Evolutionary conservation across 2,888 invertebrate genomes (phyloP).

Genomic region (Conus canariensis): DNA sequence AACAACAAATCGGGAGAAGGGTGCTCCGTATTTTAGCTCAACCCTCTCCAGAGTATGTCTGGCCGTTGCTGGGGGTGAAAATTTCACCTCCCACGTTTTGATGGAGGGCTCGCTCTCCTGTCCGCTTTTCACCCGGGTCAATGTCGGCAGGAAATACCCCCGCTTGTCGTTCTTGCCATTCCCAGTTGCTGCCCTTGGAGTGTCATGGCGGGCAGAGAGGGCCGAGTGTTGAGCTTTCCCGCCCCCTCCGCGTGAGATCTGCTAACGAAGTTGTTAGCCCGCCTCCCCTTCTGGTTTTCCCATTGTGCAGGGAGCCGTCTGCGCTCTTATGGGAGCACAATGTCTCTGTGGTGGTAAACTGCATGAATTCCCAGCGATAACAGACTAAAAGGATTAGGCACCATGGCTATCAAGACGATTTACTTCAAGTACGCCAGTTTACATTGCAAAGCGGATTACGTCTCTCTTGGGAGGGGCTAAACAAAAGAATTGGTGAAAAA

Average conservation of each 20-base stretch:
- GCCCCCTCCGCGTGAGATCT: constrained; percentile 16
- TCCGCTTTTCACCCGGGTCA: not conserved
- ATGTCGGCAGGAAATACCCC: constrained; percentile 30
- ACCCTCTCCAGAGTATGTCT: not conserved
- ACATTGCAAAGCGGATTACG: constrained; percentile 13
- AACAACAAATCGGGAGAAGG: constrained; percentile 31
- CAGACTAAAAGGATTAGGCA: constrained; percentile 18
- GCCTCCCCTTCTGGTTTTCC: not conserved
- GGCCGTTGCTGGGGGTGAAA: not conserved
- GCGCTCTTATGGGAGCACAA: not conserved
- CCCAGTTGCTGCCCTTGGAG: constrained; percentile 7
- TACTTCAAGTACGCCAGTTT: constrained; percentile 30
- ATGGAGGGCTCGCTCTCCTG: constrained; percentile 22
- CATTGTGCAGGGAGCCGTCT: not conserved
- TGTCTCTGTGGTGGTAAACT: not conserved
- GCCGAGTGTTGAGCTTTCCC: constrained; percentile 11
- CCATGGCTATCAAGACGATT: constrained; percentile 5
- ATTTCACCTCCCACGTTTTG: not conserved
- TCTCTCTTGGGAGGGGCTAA: not conserved
- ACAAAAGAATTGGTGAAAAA: not conserved
- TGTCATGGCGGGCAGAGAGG: constrained; percentile 7
- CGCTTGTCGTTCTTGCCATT: not conserved
- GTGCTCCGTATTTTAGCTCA: not conserved
- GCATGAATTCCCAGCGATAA: constrained; percentile 19
- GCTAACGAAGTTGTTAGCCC: constrained; percentile 36